Evolutionary conservation across 2,797 vertebrate genomes (phyloP).

Genomic region (Agapornis canus): DNA sequence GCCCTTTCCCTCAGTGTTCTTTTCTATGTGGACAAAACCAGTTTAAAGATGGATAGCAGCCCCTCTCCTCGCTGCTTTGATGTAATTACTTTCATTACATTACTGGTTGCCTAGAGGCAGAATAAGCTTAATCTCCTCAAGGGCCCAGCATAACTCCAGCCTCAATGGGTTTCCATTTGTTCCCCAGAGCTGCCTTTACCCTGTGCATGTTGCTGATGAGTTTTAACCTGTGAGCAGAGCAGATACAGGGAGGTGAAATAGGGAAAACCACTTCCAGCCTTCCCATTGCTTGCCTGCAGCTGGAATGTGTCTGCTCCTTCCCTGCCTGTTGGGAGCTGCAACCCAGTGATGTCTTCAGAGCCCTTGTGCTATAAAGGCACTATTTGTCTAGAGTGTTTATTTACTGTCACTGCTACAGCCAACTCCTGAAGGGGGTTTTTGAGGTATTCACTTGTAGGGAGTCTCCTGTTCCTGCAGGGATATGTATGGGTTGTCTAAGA

Average conservation of each 20-base stretch:
- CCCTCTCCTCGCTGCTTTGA: neutral
- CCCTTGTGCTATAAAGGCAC: neutral
- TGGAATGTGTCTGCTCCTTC: neutral
- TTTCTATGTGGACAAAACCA: neutral
- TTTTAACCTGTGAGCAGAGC: neutral
- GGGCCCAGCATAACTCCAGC: neutral
- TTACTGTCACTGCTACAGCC: neutral
- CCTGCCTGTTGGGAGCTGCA: neutral
- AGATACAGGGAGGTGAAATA: neutral
- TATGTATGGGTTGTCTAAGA: neutral
- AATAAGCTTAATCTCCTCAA: neutral
- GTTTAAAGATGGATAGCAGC: neutral
- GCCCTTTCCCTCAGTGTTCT: neutral
- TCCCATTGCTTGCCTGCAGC: neutral
- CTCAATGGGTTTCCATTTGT: neutral
- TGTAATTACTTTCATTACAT: neutral
- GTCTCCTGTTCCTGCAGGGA: neutral
- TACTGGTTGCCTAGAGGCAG: neutral
- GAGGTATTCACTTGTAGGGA: neutral
- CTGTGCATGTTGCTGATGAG: neutral
- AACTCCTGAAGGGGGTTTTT: neutral
- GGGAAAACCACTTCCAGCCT: neutral
- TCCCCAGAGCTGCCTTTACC: neutral
- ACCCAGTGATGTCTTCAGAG: neutral
- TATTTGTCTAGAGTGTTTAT: neutral